Conservation (phyloP, 1,140 invertebrate species). For the Monomorium pharaonis region DNA sequence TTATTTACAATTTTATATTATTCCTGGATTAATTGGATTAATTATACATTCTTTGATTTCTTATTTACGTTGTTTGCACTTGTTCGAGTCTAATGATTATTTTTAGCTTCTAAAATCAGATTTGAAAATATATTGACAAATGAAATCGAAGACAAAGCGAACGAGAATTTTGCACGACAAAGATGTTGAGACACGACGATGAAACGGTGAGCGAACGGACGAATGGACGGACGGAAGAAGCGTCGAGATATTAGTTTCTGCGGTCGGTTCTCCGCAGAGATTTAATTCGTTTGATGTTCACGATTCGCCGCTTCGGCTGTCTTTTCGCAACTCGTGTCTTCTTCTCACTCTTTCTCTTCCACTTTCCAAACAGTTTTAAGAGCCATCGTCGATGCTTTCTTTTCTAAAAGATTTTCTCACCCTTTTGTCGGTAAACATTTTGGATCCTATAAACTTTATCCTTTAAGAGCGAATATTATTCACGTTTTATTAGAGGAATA, state of each 20-base stretch:
- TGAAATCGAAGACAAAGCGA: constrained; percentile 45
- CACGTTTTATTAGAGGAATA: neutral
- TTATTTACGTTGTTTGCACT: neutral
- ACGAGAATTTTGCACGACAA: constrained; percentile 27
- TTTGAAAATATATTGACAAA: constrained; percentile 42
- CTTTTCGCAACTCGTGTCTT: constrained; percentile 74
- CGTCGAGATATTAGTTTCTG: constrained; percentile 85
- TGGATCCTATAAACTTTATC: neutral
- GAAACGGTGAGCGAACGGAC: constrained; percentile 51
- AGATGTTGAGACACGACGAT: constrained; percentile 45
- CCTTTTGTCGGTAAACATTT: constrained; percentile 22
- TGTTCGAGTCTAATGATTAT: neutral
- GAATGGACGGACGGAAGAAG: constrained; percentile 58
- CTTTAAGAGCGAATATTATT: neutral
- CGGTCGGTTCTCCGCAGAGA: constrained; percentile 84
- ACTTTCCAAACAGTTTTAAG: constrained; percentile 35
- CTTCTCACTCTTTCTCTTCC: constrained; percentile 20
- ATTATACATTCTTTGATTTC: neutral
- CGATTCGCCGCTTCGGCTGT: constrained; percentile 82
- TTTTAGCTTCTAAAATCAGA: constrained; percentile 10
- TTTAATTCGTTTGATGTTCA: constrained; percentile 86
- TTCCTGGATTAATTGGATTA: neutral
- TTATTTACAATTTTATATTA: neutral
- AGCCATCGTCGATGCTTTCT: neutral
- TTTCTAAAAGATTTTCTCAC: constrained; percentile 44